These are phyloP conservation scores for Falco cherrug DNA, from an alignment of 2,797 vertebrate genomes.

Conservation along the genomic window DNA sequence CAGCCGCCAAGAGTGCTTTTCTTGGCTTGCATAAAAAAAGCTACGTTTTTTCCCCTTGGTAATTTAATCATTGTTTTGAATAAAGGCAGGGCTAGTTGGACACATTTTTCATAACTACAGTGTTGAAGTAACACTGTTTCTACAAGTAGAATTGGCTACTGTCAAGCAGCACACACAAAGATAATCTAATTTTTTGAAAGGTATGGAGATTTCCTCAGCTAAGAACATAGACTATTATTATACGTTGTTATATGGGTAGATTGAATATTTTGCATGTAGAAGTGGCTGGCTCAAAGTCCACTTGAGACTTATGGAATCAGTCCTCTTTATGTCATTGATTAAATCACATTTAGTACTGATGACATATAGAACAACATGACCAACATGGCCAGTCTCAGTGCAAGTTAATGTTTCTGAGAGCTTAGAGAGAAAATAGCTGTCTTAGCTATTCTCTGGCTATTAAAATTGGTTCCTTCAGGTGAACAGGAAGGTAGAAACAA, in stretches of 20 bases:
- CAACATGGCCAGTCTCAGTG: not conserved
- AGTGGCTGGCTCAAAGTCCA: not conserved
- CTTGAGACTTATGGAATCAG: not conserved
- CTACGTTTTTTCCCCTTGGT: not conserved
- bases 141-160: not conserved
- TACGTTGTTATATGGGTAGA: not conserved
- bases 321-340: not conserved
- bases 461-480: not conserved
- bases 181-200: not conserved
- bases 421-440: not conserved
- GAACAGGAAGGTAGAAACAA: not conserved
- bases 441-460: not conserved
- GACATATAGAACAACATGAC: not conserved
- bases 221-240: not conserved
- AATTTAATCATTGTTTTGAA: not conserved
- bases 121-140: not conserved
- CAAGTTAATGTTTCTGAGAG: not conserved
- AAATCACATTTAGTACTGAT: not conserved
- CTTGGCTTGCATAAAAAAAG: not conserved
- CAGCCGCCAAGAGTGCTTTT: not conserved
- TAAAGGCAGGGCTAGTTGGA: not conserved
- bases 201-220: not conserved
- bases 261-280: not conserved
- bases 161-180: not conserved
- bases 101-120: not conserved